These are phyloP conservation scores for Hypolimnas misippus DNA, from an alignment of 2,888 invertebrate species.

Conservation along the genomic window DNA sequence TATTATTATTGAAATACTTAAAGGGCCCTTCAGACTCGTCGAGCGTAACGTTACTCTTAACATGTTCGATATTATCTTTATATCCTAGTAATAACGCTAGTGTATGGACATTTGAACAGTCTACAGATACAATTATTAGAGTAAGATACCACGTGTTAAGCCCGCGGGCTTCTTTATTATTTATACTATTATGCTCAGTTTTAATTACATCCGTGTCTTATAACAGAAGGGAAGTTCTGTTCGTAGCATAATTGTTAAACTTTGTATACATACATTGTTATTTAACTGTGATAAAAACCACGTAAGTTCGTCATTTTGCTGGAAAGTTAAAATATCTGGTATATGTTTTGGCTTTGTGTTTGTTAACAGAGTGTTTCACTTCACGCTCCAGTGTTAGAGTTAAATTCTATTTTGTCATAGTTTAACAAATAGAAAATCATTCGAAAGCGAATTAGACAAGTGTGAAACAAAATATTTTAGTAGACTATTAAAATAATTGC, in stretches of 20 bases:
- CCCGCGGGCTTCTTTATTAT: neutral
- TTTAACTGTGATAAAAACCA: conserved; percentile 32
- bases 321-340: neutral
- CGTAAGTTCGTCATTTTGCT: conserved; percentile 9
- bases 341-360: neutral
- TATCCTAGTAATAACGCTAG: neutral
- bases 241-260: neutral
- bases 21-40: neutral
- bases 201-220: neutral
- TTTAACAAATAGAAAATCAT: no score
- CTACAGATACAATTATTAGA: neutral
- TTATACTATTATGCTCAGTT: neutral
- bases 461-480: no score
- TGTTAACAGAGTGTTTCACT: neutral
- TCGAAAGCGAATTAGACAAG: no score
- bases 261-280: conserved; percentile 1
- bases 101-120: neutral
- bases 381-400: neutral
- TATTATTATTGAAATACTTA: neutral
- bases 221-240: neutral
- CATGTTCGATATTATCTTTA: neutral
- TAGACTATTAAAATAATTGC: no score
- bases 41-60: neutral
- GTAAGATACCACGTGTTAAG: neutral
- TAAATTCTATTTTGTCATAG: no score